phyloP scores from a whole-genome alignment of 2,113 vertebrate genomes.

The Phalacrocorax brasilianus region DNA sequence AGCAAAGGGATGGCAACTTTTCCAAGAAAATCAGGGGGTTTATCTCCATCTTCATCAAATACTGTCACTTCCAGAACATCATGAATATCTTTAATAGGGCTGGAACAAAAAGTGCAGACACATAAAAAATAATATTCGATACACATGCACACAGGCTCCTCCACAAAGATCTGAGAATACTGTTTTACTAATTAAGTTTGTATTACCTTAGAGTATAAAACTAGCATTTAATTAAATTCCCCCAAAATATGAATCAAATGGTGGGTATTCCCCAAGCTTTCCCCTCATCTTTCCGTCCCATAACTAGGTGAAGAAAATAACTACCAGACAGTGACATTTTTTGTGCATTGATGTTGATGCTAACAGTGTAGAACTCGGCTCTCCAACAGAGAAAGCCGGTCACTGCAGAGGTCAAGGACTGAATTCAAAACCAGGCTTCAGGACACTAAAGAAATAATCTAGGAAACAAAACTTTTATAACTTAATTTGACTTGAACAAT shows the following conservation, averaged over 20 bases:
- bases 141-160: slow-evolving; percentile 10
- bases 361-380: neutral
- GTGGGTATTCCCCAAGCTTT: slow-evolving; percentile 68
- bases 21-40: slow-evolving; percentile 88
- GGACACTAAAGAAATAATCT: neutral
- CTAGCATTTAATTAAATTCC: slow-evolving; percentile 71
- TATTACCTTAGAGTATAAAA: slow-evolving; percentile 69
- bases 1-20: slow-evolving; percentile 93
- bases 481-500: neutral
- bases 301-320: slow-evolving; percentile 16
- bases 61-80: slow-evolving; percentile 91
- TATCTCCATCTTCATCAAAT: slow-evolving; percentile 94
- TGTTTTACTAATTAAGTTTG: slow-evolving; percentile 71
- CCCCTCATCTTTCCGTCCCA: slow-evolving; percentile 30
- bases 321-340: neutral
- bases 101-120: slow-evolving; percentile 62
- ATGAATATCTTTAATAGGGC: slow-evolving; percentile 94
- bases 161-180: slow-evolving; percentile 46
- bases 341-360: neutral
- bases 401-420: neutral
- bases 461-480: neutral
- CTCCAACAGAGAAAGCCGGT: neutral
- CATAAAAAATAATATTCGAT: neutral
- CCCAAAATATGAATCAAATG: slow-evolving; percentile 57
- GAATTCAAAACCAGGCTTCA: neutral